Base-by-base conservation (phyloP, 2,888 invertebrate species). In the Apomyelois bistriatella region DNA sequence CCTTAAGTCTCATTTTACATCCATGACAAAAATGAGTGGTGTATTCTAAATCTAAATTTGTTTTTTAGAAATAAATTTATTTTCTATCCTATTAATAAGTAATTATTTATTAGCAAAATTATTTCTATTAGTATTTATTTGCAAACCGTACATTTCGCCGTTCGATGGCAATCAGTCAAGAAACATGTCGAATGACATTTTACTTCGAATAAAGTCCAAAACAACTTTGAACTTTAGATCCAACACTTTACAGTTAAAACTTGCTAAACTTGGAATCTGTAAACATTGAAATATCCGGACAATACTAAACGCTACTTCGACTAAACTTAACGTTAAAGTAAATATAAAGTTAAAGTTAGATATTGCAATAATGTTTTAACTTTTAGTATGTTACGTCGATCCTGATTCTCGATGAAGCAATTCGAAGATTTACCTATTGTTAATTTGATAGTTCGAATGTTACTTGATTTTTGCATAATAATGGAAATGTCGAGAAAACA, bases 141-240 rank as follows among this genome's bases (percentile, higher is more conserved):
- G 71, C 71, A 57, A 58, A 64, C 74, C 53, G 62, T 78, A 76
- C 60, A 65, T 66, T 70, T 72, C 64, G 62, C 65, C 66, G 65
- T 71, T 78, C 72, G 80, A 81, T 81, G 70, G 74, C 66, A 67
- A 81, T 81, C 81, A 70, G 70, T 77, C 79, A 76, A 46, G 16
- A 15, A 76, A 79, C 72, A 75, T 67, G 64, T 63, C 69, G 71
- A 76, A 78, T 79, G 79, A 78, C 79, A 79, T 79, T 78, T 76
- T 70, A 46, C 46, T 32, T 35, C 15, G 6, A 32, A 9, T 1
- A 30, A 15, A 16, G 4, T 9, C 13, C 3, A 5, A 32, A 32
- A 32, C 15, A 5, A 46, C 15, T 46, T 32, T 35, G 7, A 16
- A 35, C 10, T 46, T 5, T 35, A 46, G 32, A 35, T 0, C 6